Evolutionary conservation across 1,140 invertebrate genomes (phyloP).

Genomic region (Pantala flavescens): DNA sequence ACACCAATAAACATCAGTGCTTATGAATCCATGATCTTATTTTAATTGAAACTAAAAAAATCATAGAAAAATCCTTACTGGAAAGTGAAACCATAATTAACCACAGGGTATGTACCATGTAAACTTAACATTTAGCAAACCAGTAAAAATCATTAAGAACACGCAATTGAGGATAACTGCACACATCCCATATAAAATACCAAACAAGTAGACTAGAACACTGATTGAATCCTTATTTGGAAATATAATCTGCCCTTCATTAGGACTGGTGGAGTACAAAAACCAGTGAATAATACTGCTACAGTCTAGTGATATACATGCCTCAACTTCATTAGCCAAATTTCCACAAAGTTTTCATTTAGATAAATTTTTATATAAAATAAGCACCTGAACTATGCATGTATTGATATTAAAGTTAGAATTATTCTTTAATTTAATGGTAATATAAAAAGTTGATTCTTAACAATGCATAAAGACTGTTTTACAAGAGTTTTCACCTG

Average conservation of each 20-base stretch:
- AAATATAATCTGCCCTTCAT: background rate
- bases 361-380: background rate
- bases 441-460: background rate
- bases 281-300: conserved; percentile 6
- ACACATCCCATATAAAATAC: conserved; percentile 6
- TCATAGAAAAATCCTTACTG: no score
- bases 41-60: no score
- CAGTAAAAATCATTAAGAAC: background rate
- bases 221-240: background rate
- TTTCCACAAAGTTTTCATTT: background rate
- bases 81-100: no score
- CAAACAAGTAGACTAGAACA: background rate
- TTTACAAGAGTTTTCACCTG: no score
- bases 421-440: background rate
- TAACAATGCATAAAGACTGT: no score
- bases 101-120: background rate
- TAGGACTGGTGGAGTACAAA: background rate
- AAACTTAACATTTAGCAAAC: background rate
- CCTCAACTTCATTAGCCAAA: background rate
- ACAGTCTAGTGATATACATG: conserved; percentile 2
- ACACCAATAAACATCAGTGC: no score
- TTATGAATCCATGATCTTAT: no score
- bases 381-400: conserved; percentile 9
- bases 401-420: background rate
- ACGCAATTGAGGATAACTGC: background rate